A percentile compares a stretch with the other conserved stretches of the same genome.
These are phyloP conservation scores for Enchytraeus crypticus DNA, from an alignment of 2,888 invertebrate species.

Conservation along the genomic window DNA sequence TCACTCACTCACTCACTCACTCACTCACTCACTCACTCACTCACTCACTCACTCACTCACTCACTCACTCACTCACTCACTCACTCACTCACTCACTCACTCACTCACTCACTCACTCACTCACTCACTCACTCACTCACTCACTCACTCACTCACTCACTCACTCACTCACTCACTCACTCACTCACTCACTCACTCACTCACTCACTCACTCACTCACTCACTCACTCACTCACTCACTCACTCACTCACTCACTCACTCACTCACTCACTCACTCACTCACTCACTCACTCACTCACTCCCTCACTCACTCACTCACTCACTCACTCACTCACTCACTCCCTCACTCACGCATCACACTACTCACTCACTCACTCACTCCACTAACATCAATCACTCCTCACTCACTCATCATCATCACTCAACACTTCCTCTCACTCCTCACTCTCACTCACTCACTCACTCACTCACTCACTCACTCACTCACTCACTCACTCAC, in stretches of 20 bases:
- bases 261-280: conserved; percentile 12
- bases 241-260: conserved; percentile 16
- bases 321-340: no score
- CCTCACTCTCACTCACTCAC: conserved; percentile 6
- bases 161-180: no score
- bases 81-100: no score
- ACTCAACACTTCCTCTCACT: conserved; percentile 1
- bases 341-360: conserved; percentile 4
- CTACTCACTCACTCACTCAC: conserved; percentile 2
- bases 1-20: no score
- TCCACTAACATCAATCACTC: background rate
- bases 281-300: conserved; percentile 13
- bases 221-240: conserved; percentile 13
- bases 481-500: background rate
- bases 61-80: no score
- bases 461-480: conserved; percentile 4
- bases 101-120: no score
- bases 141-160: no score
- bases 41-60: no score
- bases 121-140: no score
- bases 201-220: background rate
- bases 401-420: background rate
- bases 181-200: no score
- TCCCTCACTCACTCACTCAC: no score
- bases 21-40: no score